Conservation (phyloP, 2,888 invertebrate genomes). For the Congeria kusceri region DNA sequence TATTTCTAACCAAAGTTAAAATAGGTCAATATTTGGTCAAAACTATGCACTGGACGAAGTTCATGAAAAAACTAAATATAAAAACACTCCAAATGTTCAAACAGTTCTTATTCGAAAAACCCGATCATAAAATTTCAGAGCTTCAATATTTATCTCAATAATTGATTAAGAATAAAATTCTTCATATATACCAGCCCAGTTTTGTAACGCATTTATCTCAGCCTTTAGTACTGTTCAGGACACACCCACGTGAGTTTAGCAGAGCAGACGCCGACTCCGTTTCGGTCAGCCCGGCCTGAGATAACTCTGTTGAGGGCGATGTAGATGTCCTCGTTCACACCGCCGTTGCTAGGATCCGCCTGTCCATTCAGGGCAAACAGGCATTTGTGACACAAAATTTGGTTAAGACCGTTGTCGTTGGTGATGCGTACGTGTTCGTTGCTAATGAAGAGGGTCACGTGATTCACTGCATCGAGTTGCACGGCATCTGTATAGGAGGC, state of each 20-base stretch:
- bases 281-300: not conserved
- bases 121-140: too few relatives aligned
- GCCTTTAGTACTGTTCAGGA: not conserved
- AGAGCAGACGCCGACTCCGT: conserved; percentile 21
- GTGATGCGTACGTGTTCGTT: conserved; percentile 53
- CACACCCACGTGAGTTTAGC: conserved; percentile 26
- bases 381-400: conserved; percentile 38
- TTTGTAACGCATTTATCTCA: too few relatives aligned
- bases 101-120: too few relatives aligned
- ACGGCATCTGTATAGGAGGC: conserved; percentile 5
- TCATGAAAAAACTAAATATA: too few relatives aligned
- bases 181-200: too few relatives aligned
- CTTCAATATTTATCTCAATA: too few relatives aligned
- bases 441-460: conserved; percentile 49
- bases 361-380: conserved; percentile 59
- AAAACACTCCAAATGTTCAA: too few relatives aligned
- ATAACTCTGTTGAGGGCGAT: conserved; percentile 20
- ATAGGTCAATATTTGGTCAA: too few relatives aligned
- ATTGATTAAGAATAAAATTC: too few relatives aligned
- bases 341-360: conserved; percentile 21
- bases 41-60: too few relatives aligned
- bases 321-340: conserved; percentile 26
- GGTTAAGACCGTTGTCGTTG: conserved; percentile 46
- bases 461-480: not conserved
- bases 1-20: too few relatives aligned